phyloP scores from a whole-genome alignment of 2,888 invertebrate genomes.

The Netelia melanura region DNA sequence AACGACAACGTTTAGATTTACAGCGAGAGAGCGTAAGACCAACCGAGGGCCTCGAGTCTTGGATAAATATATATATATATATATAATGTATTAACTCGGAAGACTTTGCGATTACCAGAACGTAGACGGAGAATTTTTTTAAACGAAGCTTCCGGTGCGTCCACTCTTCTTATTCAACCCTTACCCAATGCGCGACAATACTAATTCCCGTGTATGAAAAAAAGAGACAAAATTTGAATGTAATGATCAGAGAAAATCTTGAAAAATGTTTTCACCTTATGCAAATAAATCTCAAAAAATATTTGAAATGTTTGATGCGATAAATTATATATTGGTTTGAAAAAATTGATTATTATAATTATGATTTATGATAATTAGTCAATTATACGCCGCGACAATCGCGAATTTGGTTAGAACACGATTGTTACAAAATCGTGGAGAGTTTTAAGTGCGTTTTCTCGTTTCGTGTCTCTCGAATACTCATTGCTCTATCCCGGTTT shows the following conservation, averaged over 20 bases:
- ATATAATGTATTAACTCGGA: constrained; percentile 36
- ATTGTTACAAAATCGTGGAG: constrained; percentile 48
- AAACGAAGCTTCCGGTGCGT: constrained; percentile 41
- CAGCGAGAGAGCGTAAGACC: constrained; percentile 70
- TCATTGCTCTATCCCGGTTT: constrained; percentile 63
- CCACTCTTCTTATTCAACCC: background rate
- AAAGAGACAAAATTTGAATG: background rate
- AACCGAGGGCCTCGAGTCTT: constrained; percentile 50
- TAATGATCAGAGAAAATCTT: too few relatives aligned
- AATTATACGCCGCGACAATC: too few relatives aligned
- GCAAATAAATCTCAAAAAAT: too few relatives aligned
- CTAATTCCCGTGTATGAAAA: background rate
- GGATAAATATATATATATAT: constrained; percentile 16
- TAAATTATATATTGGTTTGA: too few relatives aligned
- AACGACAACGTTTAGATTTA: constrained; percentile 84
- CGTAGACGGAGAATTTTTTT: constrained; percentile 64
- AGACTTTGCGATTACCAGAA: constrained; percentile 42
- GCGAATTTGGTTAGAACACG: constrained; percentile 14
- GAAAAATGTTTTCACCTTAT: too few relatives aligned
- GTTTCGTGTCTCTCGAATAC: constrained; percentile 43
- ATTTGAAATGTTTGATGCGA: too few relatives aligned
- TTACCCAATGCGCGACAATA: background rate
- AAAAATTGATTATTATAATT: too few relatives aligned
- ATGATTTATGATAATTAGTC: too few relatives aligned
- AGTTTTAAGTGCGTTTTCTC: constrained; percentile 42